Base-by-base conservation (phyloP, 2,888 invertebrate species). In the Drosophila colorata region DNA sequence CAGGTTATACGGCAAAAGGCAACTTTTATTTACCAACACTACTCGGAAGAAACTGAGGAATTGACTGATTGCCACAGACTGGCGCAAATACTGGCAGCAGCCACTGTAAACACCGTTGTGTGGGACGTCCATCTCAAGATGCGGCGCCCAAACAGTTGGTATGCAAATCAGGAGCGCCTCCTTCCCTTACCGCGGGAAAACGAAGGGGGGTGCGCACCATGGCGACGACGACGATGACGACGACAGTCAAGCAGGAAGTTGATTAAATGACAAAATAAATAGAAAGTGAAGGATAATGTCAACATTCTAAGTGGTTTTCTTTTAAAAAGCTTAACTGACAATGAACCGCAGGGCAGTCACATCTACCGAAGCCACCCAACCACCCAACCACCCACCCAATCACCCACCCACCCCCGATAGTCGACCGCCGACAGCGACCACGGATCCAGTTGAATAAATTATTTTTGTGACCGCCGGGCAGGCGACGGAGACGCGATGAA, bases 231-330 rank as follows among this genome's bases (percentile, higher is more conserved):
- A 55, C 20, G 20, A 40, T 51, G 69, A 55, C 48, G 70, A 66
- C 57, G 77, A 65, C 74, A 57, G 72, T 52, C 73, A 63, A 59
- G 85, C 82, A 84, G 83, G 79, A 74, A 89, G 82, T 88, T 88
- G 90, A 90, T 90, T 87, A 90, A 90, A 90, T 89, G 83, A 86
- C 82, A 83, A 78, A 90, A 88, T 86, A 90, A 90, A 90, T 80
- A 89, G 74, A 80, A 78, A 75, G 75, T 81, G 80, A 80, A 88
- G 80, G 75, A 88, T 89, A 90, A 87, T 87, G 89, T 90, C 90
- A 90, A 90, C 85, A 90, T 80, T 86, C 87, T 86, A 90, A 90
- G 88, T 88, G 86, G 81, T 89, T 90, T 88, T 89, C 81, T 87
- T 88, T 81, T 77, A 76, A 77, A 82, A 84, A 84, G 87, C 89